Evolutionary conservation across 92 coral and sea anemone genomes (phyloP).

Genomic region (Zoanthus sociatus): DNA sequence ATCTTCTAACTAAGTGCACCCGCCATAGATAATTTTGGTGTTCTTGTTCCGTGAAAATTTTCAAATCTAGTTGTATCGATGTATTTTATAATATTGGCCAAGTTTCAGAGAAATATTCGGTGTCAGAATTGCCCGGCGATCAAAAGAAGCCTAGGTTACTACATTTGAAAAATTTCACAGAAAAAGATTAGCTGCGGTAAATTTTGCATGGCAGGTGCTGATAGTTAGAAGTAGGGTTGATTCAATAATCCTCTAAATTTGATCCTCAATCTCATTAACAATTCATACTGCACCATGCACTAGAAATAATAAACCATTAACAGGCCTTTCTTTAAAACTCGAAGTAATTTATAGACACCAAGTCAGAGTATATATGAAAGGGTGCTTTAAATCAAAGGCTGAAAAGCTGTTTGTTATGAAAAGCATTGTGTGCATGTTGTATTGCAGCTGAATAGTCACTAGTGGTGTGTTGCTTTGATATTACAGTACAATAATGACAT

Average conservation of each 20-base stretch:
- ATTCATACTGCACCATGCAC: conserved; percentile 23
- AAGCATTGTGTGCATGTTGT: conserved; percentile 27
- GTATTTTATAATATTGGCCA: conserved; percentile 13
- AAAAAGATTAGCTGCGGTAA: conserved; percentile 16
- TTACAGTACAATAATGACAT: conserved; percentile 22
- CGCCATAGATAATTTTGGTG: conserved; percentile 11
- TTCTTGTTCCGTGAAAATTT: neutral
- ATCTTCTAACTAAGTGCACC: conserved; percentile 17
- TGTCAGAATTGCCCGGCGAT: conserved; percentile 16
- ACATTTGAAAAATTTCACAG: conserved; percentile 22
- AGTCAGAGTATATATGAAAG: conserved; percentile 4
- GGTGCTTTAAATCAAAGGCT: conserved; percentile 19
- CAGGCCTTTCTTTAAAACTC: conserved; percentile 21
- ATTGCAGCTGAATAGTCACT: conserved; percentile 25
- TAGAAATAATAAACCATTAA: conserved; percentile 12
- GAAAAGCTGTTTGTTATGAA: conserved; percentile 21
- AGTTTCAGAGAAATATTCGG: conserved; percentile 13
- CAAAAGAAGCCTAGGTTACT: conserved; percentile 22
- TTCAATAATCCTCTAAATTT: conserved; percentile 17
- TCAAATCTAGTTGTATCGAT: conserved; percentile 15
- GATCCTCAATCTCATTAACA: conserved; percentile 13
- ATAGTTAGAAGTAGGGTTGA: conserved; percentile 18
- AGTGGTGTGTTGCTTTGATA: conserved; percentile 26
- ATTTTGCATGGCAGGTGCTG: conserved; percentile 21
- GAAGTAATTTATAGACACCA: conserved; percentile 19